A percentile compares a stretch with the other conserved stretches of the same genome.
Evolutionary conservation across 2,797 vertebrate genomes (phyloP).

Genomic region (Phoxinus dragarum): DNA sequence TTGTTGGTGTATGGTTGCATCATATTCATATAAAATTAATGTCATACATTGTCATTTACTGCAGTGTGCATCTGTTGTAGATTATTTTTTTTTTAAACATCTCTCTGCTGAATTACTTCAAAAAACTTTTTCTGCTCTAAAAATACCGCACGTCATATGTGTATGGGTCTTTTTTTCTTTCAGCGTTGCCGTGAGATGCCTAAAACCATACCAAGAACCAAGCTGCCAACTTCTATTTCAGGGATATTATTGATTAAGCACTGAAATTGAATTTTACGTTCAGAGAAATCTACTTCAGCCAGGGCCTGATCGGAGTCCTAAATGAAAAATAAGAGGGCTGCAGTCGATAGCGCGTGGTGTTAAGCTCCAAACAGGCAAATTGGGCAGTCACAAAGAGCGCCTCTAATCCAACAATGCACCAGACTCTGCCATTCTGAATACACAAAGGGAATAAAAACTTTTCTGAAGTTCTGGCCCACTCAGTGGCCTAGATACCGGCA

Average conservation of each 20-base stretch:
- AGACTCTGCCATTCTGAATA: constrained; percentile 23
- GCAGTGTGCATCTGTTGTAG: neutral
- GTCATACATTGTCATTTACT: neutral
- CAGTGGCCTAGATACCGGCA: neutral
- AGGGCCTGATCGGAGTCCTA: constrained; percentile 55
- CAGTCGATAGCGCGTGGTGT: constrained; percentile 33
- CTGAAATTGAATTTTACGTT: constrained; percentile 57
- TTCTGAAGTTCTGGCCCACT: constrained; percentile 22
- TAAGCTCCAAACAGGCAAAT: constrained; percentile 3
- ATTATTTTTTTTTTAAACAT: neutral
- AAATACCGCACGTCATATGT: neutral
- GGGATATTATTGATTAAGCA: constrained; percentile 63
- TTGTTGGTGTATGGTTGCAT: neutral
- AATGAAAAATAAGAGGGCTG: constrained; percentile 53
- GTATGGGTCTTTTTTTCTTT: neutral
- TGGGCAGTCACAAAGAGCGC: constrained; percentile 12
- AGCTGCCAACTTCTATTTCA: constrained; percentile 45
- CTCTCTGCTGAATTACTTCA: neutral
- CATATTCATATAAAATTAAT: neutral
- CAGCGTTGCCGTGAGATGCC: constrained; percentile 36
- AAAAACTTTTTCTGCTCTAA: constrained; percentile 4
- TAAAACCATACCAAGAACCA: constrained; percentile 49
- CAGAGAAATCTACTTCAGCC: constrained; percentile 57
- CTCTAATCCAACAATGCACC: constrained; percentile 37
- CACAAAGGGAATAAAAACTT: constrained; percentile 31